These are phyloP conservation scores for Heliconius congener DNA, from an alignment of 1,140 invertebrate genomes.

Conservation along the genomic window DNA sequence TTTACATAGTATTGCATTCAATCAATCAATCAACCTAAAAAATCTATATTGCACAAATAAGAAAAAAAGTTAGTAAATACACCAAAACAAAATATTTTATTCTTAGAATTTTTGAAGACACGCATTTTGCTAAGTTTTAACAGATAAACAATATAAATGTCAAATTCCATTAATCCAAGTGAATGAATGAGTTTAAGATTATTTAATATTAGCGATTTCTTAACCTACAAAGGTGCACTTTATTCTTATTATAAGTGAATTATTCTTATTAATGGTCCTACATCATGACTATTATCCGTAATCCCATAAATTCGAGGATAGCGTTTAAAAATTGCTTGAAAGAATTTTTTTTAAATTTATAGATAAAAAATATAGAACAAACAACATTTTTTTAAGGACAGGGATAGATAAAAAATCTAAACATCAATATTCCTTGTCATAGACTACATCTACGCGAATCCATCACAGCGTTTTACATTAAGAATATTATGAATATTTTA, in stretches of 20 bases:
- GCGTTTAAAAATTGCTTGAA: conserved; percentile 11
- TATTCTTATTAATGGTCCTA: conserved; percentile 58
- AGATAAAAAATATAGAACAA: conserved; percentile 7
- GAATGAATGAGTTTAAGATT: conserved; percentile 6
- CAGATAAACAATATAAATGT: conserved; percentile 2
- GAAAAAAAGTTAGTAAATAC: background rate
- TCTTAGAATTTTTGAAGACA: background rate
- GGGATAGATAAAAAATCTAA: conserved; percentile 20
- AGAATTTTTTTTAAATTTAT: background rate
- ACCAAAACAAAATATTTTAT: background rate
- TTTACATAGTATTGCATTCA: conserved; percentile 1
- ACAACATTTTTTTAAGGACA: background rate
- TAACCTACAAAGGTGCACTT: conserved; percentile 60
- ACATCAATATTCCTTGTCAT: conserved; percentile 15
- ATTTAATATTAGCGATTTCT: conserved; percentile 30
- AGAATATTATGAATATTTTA: background rate
- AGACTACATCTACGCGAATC: conserved; percentile 20
- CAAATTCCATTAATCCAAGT: background rate
- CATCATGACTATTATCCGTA: conserved; percentile 40
- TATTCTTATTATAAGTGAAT: conserved; percentile 50
- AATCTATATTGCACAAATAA: background rate
- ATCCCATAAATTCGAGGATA: conserved; percentile 13
- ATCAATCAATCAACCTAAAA: background rate
- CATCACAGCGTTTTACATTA: conserved; percentile 28
- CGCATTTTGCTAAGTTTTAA: background rate